These are phyloP conservation scores for Lamellibrachia satsuma DNA, from an alignment of 2,888 invertebrate species.

Conservation along the genomic window DNA sequence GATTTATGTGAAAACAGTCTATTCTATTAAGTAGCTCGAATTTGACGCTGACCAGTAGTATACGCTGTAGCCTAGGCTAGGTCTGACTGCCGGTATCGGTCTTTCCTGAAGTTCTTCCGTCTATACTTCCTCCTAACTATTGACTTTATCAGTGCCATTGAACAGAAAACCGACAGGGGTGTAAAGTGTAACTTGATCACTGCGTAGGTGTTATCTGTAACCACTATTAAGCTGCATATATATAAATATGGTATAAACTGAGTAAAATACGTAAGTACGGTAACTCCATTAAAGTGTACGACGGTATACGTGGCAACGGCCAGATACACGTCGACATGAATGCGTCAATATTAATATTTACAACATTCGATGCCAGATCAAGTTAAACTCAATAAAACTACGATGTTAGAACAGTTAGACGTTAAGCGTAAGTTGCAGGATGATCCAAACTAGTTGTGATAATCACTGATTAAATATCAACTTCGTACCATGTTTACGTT, in stretches of 20 bases:
- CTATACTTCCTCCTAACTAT: no score
- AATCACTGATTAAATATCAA: background rate
- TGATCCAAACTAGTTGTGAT: background rate
- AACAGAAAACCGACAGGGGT: no score
- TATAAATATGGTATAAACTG: no score
- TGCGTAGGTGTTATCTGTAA: no score
- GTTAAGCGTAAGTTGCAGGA: background rate
- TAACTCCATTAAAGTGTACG: background rate
- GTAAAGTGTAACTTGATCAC: no score
- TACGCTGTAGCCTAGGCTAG: no score
- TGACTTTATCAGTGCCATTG: no score
- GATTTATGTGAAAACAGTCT: no score
- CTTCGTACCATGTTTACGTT: slow-evolving; percentile 12
- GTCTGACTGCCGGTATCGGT: no score
- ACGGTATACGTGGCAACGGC: slow-evolving; percentile 13
- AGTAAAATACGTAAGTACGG: background rate
- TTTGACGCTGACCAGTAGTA: no score
- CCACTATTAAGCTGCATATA: background rate
- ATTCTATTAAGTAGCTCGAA: no score
- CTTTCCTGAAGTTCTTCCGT: no score
- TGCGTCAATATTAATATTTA: background rate
- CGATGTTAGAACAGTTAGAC: background rate
- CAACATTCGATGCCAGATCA: background rate
- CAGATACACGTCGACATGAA: background rate
- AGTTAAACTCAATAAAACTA: background rate